Percentiles rank a stretch among this genome's conserved stretches.
Conservation (phyloP, 2,888 invertebrate genomes). For the Dolichomitus sp. region DNA sequence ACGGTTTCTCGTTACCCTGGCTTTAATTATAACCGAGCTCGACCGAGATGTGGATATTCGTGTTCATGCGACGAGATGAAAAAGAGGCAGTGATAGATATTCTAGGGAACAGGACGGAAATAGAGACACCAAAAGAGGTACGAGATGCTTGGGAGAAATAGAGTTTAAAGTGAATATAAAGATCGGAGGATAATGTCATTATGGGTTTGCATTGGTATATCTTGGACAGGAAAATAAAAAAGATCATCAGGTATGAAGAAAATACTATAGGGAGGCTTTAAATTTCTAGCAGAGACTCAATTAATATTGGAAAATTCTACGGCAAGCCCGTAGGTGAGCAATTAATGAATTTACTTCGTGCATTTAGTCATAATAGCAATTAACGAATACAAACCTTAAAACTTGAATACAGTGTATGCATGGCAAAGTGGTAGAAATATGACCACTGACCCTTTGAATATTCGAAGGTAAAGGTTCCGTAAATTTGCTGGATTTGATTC, state of each 20-base stretch:
- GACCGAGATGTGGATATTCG: conserved; percentile 6
- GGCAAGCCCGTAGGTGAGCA: too few relatives aligned
- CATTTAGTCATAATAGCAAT: neutral
- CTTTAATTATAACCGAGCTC: conserved; percentile 15
- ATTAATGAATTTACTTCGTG: too few relatives aligned
- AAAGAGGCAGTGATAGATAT: neutral
- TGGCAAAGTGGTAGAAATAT: neutral
- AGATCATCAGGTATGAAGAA: neutral
- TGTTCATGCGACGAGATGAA: neutral
- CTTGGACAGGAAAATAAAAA: neutral
- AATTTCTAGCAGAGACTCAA: too few relatives aligned
- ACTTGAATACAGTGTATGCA: neutral
- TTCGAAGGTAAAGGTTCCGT: neutral
- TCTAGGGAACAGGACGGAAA: neutral
- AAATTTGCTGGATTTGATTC: conserved; percentile 33
- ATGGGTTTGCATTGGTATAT: neutral
- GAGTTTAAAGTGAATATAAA: neutral
- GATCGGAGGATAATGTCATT: neutral
- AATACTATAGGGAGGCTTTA: too few relatives aligned
- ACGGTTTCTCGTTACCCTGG: conserved; percentile 16
- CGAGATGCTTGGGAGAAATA: neutral
- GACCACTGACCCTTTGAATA: neutral
- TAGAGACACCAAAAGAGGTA: neutral
- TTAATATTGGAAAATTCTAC: too few relatives aligned
- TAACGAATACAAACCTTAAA: neutral